Conservation (phyloP, 2,797 vertebrate genomes). For the Hylomyscus alleni region DNA sequence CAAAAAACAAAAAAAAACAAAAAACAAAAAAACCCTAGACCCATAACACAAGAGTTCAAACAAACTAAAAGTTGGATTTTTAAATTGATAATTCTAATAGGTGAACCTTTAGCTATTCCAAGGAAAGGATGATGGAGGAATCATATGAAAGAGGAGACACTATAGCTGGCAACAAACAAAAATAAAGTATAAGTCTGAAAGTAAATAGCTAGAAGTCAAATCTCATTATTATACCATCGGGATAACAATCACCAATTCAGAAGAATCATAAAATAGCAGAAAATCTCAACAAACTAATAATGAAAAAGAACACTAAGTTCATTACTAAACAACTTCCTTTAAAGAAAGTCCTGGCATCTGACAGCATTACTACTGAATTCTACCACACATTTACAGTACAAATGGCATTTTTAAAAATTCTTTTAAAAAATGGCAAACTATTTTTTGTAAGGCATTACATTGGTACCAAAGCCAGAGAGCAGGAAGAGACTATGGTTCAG, state of each 20-base stretch:
- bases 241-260: not conserved
- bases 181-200: not conserved
- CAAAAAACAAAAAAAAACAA: no score
- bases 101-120: not conserved
- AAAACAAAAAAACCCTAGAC: no score
- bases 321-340: not conserved
- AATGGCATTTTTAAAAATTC: not conserved
- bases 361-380: not conserved
- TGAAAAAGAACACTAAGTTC: not conserved
- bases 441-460: not conserved
- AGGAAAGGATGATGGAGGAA: not conserved
- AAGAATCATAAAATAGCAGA: not conserved
- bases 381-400: not conserved
- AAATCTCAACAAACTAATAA: not conserved
- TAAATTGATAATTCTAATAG: not conserved
- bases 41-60: not conserved
- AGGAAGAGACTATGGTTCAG: not conserved
- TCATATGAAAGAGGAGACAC: not conserved
- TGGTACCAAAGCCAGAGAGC: not conserved
- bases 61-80: not conserved
- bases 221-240: not conserved
- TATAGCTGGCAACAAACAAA: not conserved
- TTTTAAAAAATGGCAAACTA: not conserved
- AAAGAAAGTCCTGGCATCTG: not conserved
- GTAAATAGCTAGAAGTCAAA: not conserved